These are phyloP conservation scores for Synanceia verrucosa DNA, from an alignment of 2,797 vertebrate genomes.

Conservation along the genomic window DNA sequence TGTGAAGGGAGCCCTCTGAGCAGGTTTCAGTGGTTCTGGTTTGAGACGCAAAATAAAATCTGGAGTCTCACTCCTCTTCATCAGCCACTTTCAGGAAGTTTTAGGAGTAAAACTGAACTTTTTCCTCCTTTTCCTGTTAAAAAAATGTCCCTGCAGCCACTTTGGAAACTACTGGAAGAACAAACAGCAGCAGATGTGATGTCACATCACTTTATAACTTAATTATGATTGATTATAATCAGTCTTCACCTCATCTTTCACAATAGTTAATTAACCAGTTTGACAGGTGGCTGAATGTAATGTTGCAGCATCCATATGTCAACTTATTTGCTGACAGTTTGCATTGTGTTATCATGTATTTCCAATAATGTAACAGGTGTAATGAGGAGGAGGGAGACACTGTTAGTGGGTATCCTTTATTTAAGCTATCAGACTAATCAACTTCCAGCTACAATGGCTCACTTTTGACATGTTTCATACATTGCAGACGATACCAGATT, in stretches of 20 bases:
- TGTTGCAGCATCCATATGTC: background rate
- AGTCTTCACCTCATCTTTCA: background rate
- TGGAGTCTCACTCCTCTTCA: background rate
- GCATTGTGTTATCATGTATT: background rate
- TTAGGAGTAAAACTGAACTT: background rate
- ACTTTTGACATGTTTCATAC: background rate
- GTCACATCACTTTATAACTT: constrained; percentile 6
- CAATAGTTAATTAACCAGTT: background rate
- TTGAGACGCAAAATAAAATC: background rate
- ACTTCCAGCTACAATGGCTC: too few species aligned
- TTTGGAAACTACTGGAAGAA: background rate
- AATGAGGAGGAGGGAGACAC: background rate
- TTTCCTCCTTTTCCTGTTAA: background rate
- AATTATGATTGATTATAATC: constrained; percentile 1
- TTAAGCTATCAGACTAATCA: too few species aligned
- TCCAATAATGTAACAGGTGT: background rate
- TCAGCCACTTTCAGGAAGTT: background rate
- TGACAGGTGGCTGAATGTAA: background rate
- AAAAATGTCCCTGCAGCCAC: constrained; percentile 21
- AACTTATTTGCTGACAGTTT: background rate
- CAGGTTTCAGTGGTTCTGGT: constrained; percentile 24
- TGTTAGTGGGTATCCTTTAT: background rate
- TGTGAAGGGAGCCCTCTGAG: too few species aligned
- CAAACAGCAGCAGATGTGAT: background rate
- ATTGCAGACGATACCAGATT: background rate